phyloP scores from a whole-genome alignment of 37 sponge, comb jelly and placozoan genomes.

The Tethya wilhelma region DNA sequence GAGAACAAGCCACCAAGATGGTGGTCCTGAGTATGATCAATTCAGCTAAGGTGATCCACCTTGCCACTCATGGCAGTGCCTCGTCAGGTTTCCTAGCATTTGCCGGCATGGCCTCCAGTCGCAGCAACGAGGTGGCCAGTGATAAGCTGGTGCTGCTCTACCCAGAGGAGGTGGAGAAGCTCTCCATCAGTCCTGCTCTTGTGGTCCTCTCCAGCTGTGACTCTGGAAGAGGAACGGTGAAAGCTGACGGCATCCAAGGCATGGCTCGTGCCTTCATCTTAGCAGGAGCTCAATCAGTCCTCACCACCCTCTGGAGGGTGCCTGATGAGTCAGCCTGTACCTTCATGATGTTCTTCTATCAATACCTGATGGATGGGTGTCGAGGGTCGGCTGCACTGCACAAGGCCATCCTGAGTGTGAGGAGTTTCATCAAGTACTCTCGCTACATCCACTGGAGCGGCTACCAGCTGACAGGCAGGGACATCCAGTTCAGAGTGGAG shows the following conservation, averaged over 20 bases:
- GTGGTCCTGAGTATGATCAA: slow-evolving; percentile 44
- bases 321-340: slow-evolving; percentile 74
- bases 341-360: slow-evolving; percentile 85
- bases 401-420: slow-evolving; percentile 63
- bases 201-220: slow-evolving; percentile 83
- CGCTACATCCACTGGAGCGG: slow-evolving; percentile 79
- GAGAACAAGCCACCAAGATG: slow-evolving; percentile 69
- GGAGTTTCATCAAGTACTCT: slow-evolving; percentile 67
- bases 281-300: slow-evolving; percentile 78
- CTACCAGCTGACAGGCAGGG: slow-evolving; percentile 69
- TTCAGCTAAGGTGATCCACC: slow-evolving; percentile 68
- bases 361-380: slow-evolving; percentile 59
- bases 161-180: slow-evolving; percentile 66
- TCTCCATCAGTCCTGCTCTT: slow-evolving; percentile 54
- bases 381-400: slow-evolving; percentile 61
- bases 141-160: slow-evolving; percentile 43
- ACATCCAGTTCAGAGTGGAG: slow-evolving; percentile 23
- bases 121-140: slow-evolving; percentile 9
- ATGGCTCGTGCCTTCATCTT: slow-evolving; percentile 77
- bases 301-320: slow-evolving; percentile 73
- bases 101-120: slow-evolving; percentile 15
- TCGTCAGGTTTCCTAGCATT: slow-evolving; percentile 65
- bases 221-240: slow-evolving; percentile 43
- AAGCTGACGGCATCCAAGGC: slow-evolving; percentile 71
- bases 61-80: slow-evolving; percentile 78